A percentile compares a stretch with the other conserved stretches of the same genome.
phyloP scores from a whole-genome alignment of 2,888 invertebrate species.

The Noctuana brunneofusca region DNA sequence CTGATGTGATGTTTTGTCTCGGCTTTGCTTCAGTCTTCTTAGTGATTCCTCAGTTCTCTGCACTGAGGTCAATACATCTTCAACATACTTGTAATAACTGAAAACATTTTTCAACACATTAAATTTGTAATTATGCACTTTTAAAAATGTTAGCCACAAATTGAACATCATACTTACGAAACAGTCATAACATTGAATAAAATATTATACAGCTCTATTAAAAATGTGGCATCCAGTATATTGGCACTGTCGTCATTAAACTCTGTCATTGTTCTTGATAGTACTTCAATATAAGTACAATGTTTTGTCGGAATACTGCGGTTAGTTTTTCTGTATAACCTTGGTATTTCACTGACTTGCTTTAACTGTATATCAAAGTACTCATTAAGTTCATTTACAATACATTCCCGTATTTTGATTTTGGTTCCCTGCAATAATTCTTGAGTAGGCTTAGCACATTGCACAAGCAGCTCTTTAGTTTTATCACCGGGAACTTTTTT shows the following conservation, averaged over 20 bases:
- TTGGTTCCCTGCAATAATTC: slow-evolving; percentile 53
- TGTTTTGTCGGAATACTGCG: slow-evolving; percentile 91
- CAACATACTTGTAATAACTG: slow-evolving; percentile 88
- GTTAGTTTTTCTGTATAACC: slow-evolving; percentile 95
- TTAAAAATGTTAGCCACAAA: neutral
- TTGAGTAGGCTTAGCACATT: slow-evolving; percentile 61
- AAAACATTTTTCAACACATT: slow-evolving; percentile 36
- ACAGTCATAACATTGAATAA: slow-evolving; percentile 79
- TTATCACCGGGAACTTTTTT: slow-evolving; percentile 54
- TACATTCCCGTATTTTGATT: slow-evolving; percentile 62
- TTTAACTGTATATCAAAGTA: slow-evolving; percentile 84
- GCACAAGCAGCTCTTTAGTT: slow-evolving; percentile 51
- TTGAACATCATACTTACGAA: slow-evolving; percentile 72
- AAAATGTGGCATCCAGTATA: slow-evolving; percentile 62
- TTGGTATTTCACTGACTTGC: slow-evolving; percentile 96
- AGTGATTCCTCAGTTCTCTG: slow-evolving; percentile 97
- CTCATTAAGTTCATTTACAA: slow-evolving; percentile 68
- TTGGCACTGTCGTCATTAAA: slow-evolving; percentile 79
- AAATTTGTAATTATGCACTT: neutral
- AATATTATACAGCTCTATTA: slow-evolving; percentile 60
- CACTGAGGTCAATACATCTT: slow-evolving; percentile 95
- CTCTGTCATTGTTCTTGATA: slow-evolving; percentile 83
- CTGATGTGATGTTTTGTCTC: slow-evolving; percentile 81
- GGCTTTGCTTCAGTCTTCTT: slow-evolving; percentile 92
- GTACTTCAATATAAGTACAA: slow-evolving; percentile 89